Percentiles rank a stretch among this genome's conserved stretches.
These are phyloP conservation scores for Linyphia triangularis DNA, from an alignment of 2,888 invertebrate species.

Conservation along the genomic window DNA sequence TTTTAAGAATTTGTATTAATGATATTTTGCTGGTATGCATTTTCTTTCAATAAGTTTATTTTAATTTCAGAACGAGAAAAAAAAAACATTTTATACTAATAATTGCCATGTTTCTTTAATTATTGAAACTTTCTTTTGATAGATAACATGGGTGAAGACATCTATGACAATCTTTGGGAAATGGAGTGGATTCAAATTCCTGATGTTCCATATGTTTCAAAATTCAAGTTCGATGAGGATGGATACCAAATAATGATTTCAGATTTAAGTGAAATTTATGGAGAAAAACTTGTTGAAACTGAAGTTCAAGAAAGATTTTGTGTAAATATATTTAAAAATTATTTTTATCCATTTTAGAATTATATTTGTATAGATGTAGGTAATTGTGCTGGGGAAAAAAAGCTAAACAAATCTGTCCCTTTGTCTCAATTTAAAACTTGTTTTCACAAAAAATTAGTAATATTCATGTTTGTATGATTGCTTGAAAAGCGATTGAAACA, in stretches of 20 bases:
- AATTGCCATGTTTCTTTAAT: too few species aligned
- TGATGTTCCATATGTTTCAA: neutral
- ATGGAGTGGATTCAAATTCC: constrained; percentile 2
- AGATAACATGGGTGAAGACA: neutral
- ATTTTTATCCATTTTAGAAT: neutral
- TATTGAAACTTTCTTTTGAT: too few species aligned
- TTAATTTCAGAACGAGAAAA: neutral
- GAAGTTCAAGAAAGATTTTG: constrained; percentile 27
- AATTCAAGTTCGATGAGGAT: constrained; percentile 7
- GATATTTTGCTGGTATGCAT: neutral
- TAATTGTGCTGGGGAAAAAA: too few species aligned
- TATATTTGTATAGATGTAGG: too few species aligned
- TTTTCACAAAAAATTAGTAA: too few species aligned
- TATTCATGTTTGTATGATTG: too few species aligned
- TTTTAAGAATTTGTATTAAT: neutral
- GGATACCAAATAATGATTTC: neutral
- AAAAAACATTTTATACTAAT: too few species aligned
- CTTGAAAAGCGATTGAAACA: too few species aligned
- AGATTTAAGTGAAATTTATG: constrained; percentile 7
- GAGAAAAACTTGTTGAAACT: constrained; percentile 2
- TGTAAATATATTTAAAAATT: neutral
- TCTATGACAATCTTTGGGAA: constrained; percentile 13
- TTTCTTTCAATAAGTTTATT: neutral
- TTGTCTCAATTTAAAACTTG: too few species aligned
- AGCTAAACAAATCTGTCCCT: too few species aligned